phyloP scores from a whole-genome alignment of 2,888 invertebrate genomes.

The Isotomurus palustris region DNA sequence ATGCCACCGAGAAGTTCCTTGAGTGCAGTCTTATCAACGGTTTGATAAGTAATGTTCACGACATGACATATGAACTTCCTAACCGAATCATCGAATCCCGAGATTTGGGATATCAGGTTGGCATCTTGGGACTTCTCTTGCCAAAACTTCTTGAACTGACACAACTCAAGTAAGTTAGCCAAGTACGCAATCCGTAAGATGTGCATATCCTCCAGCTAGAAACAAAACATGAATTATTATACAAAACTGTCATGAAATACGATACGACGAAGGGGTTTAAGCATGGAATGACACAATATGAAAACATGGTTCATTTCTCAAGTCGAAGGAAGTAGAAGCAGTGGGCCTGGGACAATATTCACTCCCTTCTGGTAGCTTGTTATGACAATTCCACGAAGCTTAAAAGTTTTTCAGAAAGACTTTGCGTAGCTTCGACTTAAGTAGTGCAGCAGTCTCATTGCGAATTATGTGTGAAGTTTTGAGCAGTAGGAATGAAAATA shows the following conservation, averaged over 20 bases:
- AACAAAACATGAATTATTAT: slow-evolving; percentile 39
- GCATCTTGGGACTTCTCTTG: slow-evolving; percentile 38
- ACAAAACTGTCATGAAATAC: neutral
- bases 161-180: slow-evolving; percentile 86
- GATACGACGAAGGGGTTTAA: too few relatives aligned
- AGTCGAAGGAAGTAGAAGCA: too few relatives aligned
- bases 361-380: too few relatives aligned
- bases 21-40: slow-evolving; percentile 75
- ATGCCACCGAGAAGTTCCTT: slow-evolving; percentile 82
- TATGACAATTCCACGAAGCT: too few relatives aligned
- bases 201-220: slow-evolving; percentile 74
- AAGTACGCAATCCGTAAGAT: slow-evolving; percentile 81
- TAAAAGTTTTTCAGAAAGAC: too few relatives aligned
- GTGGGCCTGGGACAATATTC: too few relatives aligned
- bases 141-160: slow-evolving; percentile 70
- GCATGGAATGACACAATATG: too few relatives aligned
- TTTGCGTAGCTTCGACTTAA: too few relatives aligned
- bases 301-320: too few relatives aligned
- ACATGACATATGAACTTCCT: slow-evolving; percentile 96
- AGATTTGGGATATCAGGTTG: slow-evolving; percentile 59
- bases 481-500: too few relatives aligned
- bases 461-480: too few relatives aligned
- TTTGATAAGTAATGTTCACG: slow-evolving; percentile 93
- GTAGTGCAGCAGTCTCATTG: too few relatives aligned
- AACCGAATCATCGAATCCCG: slow-evolving; percentile 90